Base-by-base conservation (phyloP, 2,113 vertebrate genomes). In the Noctilio leporinus region DNA sequence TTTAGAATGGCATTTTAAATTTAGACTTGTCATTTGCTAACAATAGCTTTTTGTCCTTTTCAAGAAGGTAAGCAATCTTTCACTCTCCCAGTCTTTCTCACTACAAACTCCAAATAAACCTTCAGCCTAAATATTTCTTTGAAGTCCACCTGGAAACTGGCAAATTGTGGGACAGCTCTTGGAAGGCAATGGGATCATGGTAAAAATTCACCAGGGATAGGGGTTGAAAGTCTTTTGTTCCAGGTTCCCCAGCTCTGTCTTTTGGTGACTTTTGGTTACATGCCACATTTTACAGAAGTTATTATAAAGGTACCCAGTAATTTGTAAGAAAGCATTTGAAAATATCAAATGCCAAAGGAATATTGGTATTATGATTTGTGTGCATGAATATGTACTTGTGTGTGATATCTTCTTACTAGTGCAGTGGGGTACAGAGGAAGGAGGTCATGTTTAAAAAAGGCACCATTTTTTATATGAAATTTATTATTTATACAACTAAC, bases 31-130 rank as follows among this genome's bases (percentile, higher is more conserved):
- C 28, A 83, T 49, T 95, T 95, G 8, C 78, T 94, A 83, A 73
- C 33, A 92, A 49, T 92, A 57, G 15, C 45, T 95, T 94, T 96
- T 86, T 20, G 47, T 96, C 17, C 22, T 95, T 93, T 94, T 75
- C 16, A 84, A 84, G 49, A 84, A 84, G 67, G 28, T 24, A 85
- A 76, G 89, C 89, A 95, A 92, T 93, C 81, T 75, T 95, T 78
- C 30, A 80, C 49, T 95, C 64, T 73, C 55, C n/a, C 83, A 65
- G n/a, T 82, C 26, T 80, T 91, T 94, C 88, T 93, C 35, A 49
- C 93, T 93, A 80, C 67, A 55, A 45, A 86, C 43, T 69, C 91
- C 57, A 47, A 84, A 9, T 84, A 47, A 84, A 9, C 80, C 57
- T 91, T 73, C 77, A 89, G 40, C 49, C 75, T 77, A 93, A 91